Evolutionary conservation across 2,888 invertebrate genomes (phyloP).

Genomic region (Leptopterna dolabrata): DNA sequence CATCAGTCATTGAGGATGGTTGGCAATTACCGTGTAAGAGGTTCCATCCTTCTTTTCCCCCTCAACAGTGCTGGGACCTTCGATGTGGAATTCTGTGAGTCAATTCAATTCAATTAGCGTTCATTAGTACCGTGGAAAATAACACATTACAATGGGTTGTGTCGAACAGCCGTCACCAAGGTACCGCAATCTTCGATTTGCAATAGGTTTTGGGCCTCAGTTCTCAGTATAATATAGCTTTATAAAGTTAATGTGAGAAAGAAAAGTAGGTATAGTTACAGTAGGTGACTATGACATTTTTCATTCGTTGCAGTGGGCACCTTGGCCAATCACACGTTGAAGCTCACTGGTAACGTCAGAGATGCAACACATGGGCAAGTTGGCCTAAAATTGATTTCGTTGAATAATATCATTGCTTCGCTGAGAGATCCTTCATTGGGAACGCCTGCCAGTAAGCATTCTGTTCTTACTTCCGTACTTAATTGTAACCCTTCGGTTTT

Average conservation of each 20-base stretch:
- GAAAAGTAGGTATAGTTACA: too few relatives aligned
- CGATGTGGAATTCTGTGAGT: slow-evolving; percentile 45
- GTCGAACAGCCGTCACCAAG: too few relatives aligned
- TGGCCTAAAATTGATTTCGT: background rate
- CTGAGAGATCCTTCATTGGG: slow-evolving; percentile 37
- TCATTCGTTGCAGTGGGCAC: slow-evolving; percentile 16
- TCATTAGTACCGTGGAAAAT: too few relatives aligned
- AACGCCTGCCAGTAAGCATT: slow-evolving; percentile 28
- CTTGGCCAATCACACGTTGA: slow-evolving; percentile 38
- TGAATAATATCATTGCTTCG: slow-evolving; percentile 10
- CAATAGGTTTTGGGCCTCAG: too few relatives aligned
- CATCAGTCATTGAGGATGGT: slow-evolving; percentile 43
- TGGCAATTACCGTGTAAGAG: slow-evolving; percentile 42
- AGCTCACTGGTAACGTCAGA: slow-evolving; percentile 24
- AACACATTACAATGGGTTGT: too few relatives aligned
- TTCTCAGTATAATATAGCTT: too few relatives aligned
- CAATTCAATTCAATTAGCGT: too few relatives aligned
- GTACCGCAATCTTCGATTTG: too few relatives aligned
- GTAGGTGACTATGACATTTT: too few relatives aligned
- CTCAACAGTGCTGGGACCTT: slow-evolving; percentile 53
- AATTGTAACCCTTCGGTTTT: too few relatives aligned
- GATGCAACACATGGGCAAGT: slow-evolving; percentile 45
- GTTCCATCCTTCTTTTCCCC: slow-evolving; percentile 44
- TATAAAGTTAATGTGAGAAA: too few relatives aligned
- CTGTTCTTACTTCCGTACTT: background rate